Evolutionary conservation across 2,797 vertebrate genomes (phyloP), one percentile per base, ranked within the genome.

Genomic region (Brotula barbata): DNA sequence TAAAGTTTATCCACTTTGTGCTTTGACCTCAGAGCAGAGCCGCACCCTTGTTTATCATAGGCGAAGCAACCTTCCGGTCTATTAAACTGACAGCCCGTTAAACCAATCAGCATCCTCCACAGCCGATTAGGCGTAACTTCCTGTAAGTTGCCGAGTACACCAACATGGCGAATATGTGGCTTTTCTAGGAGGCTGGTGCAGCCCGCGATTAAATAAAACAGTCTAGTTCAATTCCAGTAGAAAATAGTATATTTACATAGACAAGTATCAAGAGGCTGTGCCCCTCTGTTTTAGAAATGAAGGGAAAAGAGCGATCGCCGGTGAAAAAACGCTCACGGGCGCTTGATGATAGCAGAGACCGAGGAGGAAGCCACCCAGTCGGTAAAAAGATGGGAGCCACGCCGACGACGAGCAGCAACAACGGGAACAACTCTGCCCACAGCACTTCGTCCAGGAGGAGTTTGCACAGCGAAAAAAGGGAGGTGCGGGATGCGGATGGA

Each of bases 261-360:
- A 16, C 46, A 9, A 15, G 39, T 6, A 16, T 12, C 15, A 45
- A 7, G 12, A 11, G 13, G 7, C 44, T 3, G 31, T 50, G n/a
- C 34, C 19, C 28, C n/a, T 45, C 36, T 16, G 33, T 36, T 36
- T 20, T 39, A 53, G 80, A 84, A 54, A 98, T 97, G 96, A 98
- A 97, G 85, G 94, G 95, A 46, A 97, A 96, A 81, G 96, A 98
- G 84, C 92, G 94, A 71, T 96, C 95, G 10, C 95, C 96, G 15
- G 89, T 94, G 37, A 98, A 96, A 73, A 98, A 98, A 71, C 95
- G 95, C 55, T 90, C 94, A 20, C 93, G 96, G 64, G 93, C 89
- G 87, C 86, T 80, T 58, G 94, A 96, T 39, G 94, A 95, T 25
- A 87, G 93, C 72, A 90, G 94, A 81, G 93, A 94, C 50, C 89